Conservation (phyloP, 2,888 invertebrate genomes). For the Dicranocentrus wangi region DNA sequence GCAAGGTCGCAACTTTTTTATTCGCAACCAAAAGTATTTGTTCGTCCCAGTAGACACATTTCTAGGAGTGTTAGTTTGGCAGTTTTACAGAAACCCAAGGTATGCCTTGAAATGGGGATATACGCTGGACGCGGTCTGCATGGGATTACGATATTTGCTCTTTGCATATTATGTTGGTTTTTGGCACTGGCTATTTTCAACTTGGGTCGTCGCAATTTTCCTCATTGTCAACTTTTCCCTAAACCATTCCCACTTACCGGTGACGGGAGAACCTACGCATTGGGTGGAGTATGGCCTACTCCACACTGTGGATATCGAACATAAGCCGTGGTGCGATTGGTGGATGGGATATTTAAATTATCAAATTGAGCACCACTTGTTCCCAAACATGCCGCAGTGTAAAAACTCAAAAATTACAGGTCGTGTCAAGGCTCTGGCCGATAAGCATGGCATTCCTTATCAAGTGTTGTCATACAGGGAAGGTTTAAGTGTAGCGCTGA, state of each 20-base stretch:
- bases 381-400: constrained; percentile 66
- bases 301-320: constrained; percentile 64
- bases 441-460: constrained; percentile 64
- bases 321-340: constrained; percentile 55
- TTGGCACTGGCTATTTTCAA: constrained; percentile 57
- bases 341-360: constrained; percentile 65
- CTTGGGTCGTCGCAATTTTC: constrained; percentile 65
- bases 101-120: constrained; percentile 63
- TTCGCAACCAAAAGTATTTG: constrained; percentile 61
- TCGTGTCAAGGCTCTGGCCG: constrained; percentile 63
- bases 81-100: constrained; percentile 68
- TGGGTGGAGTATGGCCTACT: constrained; percentile 67
- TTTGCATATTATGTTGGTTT: constrained; percentile 60
- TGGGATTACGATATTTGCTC: constrained; percentile 59
- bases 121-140: constrained; percentile 56
- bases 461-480: constrained; percentile 61
- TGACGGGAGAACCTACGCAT: constrained; percentile 61
- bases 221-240: constrained; percentile 66
- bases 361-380: too few species aligned
- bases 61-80: constrained; percentile 65
- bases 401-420: constrained; percentile 54
- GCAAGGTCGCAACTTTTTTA: neutral
- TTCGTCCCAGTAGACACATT: constrained; percentile 68
- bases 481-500: constrained; percentile 58
- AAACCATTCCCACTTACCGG: constrained; percentile 59